A percentile compares a stretch with the other conserved stretches of the same genome.
These are phyloP conservation scores for Drosophila equinoxialis DNA, from an alignment of 1,140 invertebrate species.

Conservation along the genomic window DNA sequence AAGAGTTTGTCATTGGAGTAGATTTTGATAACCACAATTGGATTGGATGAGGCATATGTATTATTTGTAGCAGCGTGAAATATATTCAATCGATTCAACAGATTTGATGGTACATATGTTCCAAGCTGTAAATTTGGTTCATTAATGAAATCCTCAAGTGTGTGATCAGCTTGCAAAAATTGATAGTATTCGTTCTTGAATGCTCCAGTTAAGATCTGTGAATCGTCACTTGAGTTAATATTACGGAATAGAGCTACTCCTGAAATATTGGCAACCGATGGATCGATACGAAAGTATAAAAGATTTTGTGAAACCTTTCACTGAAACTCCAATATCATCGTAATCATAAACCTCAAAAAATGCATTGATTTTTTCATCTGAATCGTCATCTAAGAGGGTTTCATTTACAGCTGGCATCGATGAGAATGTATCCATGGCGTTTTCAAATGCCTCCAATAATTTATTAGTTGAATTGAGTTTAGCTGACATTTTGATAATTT, in stretches of 20 bases:
- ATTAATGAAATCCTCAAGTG: conserved; percentile 82
- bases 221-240: neutral
- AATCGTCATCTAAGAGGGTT: neutral
- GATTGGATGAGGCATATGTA: conserved; percentile 12
- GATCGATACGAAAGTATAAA: conserved; percentile 84
- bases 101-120: conserved; percentile 84
- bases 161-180: conserved; percentile 83
- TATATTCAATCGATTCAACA: conserved; percentile 76
- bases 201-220: conserved; percentile 36
- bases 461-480: conserved; percentile 85
- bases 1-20: conserved; percentile 85
- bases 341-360: conserved; percentile 54
- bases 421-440: conserved; percentile 68
- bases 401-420: conserved; percentile 14
- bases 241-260: conserved; percentile 84
- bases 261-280: conserved; percentile 84
- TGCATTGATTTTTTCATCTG: neutral
- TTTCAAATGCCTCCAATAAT: conserved; percentile 84
- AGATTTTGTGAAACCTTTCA: conserved; percentile 81
- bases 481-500: conserved; percentile 83
- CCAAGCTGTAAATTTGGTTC: conserved; percentile 84
- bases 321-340: conserved; percentile 55
- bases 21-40: conserved; percentile 83
- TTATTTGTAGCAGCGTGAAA: conserved; percentile 45
- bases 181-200: conserved; percentile 83